Base-by-base conservation (phyloP, 1,140 invertebrate genomes). In the Calephelis nemesis region DNA sequence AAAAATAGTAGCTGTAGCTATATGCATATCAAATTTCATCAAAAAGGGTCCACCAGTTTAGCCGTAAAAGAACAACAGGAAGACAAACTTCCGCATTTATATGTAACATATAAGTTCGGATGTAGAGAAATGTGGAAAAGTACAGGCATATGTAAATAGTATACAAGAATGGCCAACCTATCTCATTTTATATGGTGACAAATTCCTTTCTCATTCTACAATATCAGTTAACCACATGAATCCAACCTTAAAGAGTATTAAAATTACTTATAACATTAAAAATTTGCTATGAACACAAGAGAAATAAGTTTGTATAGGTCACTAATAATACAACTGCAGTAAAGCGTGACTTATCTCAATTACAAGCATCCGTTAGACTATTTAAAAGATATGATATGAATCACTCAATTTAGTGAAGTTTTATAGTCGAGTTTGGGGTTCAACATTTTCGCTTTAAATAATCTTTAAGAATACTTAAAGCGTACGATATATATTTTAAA, bases 321-420 rank as follows among this genome's bases (percentile, higher is more conserved):
- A 15, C 50, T 47, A 50, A 13, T 66, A 45, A 66, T 66, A 58
- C 64, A 50, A 47, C 19, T 63, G 42, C 49, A 42, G 49, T 58
- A 15, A 66, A 66, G 65, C 65, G 65, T 66, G 65, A 66, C 65
- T 54, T 65, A 64, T 74, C 58, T 63, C 65, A 60, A 70, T 69
- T 60, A 68, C 19, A 65, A 77, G 71, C 74, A 54, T 69, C 71
- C 69, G 65, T 70, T 77, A 76, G 52, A 74, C 75, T 76, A 73
- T 67, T 70, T 70, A 71, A 83, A 82, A 79, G 85, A 89, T 89
- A 89, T 89, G 85, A 82, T 83, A 85, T 70, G 54, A 77, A 88
- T 89, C 87, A 89, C 87, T 85, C 77, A 79, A 74, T 76, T 74
- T 63, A 67, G 67, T 65, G 72, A 73, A 74, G 75, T 69, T 65